A percentile compares a stretch with the other conserved stretches of the same genome.
Conservation (phyloP, 2,113 vertebrate species). For the Falco punctatus region DNA sequence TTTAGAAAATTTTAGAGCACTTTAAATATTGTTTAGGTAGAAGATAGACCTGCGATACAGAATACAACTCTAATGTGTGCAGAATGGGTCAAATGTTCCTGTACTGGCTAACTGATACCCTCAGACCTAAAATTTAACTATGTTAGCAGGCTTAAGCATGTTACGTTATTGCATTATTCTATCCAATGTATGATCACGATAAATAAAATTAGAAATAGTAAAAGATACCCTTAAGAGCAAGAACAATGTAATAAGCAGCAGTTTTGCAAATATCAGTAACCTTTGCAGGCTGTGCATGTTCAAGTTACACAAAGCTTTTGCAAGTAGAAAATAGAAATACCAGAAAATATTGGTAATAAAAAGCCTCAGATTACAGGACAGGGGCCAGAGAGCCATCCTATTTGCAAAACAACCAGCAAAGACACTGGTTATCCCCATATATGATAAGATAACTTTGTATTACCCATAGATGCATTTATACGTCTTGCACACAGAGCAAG, state of each 20-base stretch:
- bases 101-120: background rate
- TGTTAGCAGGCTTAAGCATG: background rate
- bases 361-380: background rate
- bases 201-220: background rate
- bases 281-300: background rate
- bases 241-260: background rate
- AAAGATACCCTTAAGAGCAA: background rate
- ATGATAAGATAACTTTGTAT: background rate
- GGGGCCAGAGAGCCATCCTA: background rate
- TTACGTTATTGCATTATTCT: background rate
- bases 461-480: background rate
- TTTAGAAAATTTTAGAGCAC: background rate
- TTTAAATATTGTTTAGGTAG: background rate
- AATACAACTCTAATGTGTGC: background rate
- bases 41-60: background rate
- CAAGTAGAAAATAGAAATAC: background rate
- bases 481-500: background rate
- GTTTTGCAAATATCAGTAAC: background rate
- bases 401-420: background rate
- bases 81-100: background rate
- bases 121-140: background rate
- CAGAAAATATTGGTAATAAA: background rate
- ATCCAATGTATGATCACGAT: background rate
- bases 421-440: background rate
- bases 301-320: background rate